phyloP scores from a whole-genome alignment of 2,797 vertebrate species.

The Acrocephalus scirpaceus region DNA sequence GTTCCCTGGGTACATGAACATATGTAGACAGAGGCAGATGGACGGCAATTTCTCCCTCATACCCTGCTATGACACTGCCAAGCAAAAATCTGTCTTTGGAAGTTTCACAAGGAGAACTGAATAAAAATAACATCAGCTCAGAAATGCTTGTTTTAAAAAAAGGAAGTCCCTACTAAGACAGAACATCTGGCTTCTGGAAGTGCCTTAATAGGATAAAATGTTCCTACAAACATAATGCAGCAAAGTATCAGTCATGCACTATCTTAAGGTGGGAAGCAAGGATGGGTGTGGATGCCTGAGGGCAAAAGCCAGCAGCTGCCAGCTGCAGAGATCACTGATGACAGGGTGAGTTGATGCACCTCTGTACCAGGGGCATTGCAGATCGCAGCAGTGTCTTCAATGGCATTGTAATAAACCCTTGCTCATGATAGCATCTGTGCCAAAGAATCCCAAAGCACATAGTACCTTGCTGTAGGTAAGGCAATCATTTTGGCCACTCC shows the following conservation, averaged over 20 bases:
- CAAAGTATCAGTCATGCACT: not conserved
- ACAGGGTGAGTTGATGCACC: not conserved
- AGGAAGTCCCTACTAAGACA: not conserved
- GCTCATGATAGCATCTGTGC: rapidly evolving
- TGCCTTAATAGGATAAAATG: slow-evolving; percentile 19
- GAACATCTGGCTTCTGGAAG: slow-evolving; percentile 19
- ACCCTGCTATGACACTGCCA: not conserved
- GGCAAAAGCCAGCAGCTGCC: not conserved
- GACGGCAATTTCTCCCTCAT: not conserved
- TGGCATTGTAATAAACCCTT: not conserved
- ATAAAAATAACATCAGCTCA: slow-evolving; percentile 40
- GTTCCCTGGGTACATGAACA: not conserved
- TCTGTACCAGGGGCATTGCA: not conserved
- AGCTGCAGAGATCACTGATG: not conserved
- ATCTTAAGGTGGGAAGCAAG: not conserved
- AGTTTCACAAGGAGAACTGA: slow-evolving; percentile 8
- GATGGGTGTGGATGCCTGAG: not conserved
- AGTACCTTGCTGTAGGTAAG: not conserved
- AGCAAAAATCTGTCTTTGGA: not conserved
- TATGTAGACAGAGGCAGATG: not conserved
- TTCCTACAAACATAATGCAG: not conserved
- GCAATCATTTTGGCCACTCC: not conserved
- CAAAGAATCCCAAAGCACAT: not conserved
- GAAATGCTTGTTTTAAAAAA: slow-evolving; percentile 8
- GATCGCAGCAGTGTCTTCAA: not conserved